Evolutionary conservation across 2,113 vertebrate genomes (phyloP).

Genomic region (Ciconia stormi): DNA sequence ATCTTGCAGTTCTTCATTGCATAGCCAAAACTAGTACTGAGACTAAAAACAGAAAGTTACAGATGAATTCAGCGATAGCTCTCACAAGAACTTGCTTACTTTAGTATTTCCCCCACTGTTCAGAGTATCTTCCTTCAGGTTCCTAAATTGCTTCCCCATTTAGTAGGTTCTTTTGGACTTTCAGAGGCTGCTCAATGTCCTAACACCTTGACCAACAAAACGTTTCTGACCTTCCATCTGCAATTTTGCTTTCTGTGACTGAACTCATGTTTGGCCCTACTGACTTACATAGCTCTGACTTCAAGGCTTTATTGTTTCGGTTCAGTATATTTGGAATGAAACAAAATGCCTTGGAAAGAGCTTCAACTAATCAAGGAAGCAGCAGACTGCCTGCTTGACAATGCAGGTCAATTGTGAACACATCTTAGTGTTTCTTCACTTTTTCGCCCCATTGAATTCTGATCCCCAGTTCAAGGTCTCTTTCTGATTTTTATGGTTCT

Average conservation of each 20-base stretch:
- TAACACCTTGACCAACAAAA: neutral
- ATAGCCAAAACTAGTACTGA: neutral
- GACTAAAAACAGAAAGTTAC: neutral
- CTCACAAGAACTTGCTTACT: neutral
- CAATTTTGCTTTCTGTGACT: neutral
- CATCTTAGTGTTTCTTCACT: neutral
- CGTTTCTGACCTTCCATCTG: neutral
- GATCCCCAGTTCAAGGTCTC: neutral
- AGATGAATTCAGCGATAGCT: neutral
- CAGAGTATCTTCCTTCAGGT: neutral
- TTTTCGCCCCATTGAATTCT: slow-evolving; percentile 8
- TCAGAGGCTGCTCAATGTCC: neutral
- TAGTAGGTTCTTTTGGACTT: neutral
- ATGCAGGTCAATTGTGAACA: neutral
- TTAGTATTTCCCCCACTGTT: neutral
- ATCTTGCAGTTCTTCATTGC: neutral
- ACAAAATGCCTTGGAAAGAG: neutral
- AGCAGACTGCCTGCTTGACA: neutral
- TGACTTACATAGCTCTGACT: neutral
- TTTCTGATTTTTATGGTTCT: neutral
- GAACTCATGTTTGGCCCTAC: neutral
- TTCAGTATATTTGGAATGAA: neutral
- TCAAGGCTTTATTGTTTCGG: neutral
- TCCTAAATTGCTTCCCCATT: neutral
- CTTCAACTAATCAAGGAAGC: neutral